Percentiles rank a stretch among this genome's conserved stretches.
Evolutionary conservation across 2,797 vertebrate species (phyloP).

Genomic region (Tapirus indicus): DNA sequence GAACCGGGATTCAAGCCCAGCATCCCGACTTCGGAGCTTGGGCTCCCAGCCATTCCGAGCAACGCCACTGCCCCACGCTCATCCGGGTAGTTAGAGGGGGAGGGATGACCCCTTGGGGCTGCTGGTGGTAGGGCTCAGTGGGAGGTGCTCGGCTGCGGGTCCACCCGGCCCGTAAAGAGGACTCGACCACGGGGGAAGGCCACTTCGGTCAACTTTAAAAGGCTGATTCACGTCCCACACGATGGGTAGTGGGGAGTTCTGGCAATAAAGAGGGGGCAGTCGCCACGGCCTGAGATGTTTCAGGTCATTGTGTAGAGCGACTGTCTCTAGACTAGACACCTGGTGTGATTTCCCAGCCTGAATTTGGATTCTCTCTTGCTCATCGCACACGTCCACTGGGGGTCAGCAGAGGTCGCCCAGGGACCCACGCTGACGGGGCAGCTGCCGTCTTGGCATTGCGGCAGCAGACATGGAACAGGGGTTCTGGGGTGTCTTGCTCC

Average conservation of each 20-base stretch:
- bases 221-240: not conserved
- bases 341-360: not conserved
- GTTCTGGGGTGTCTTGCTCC: not conserved
- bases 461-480: accelerated
- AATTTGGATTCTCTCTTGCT: not conserved
- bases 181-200: accelerated
- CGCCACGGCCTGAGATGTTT: not conserved
- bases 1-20: not conserved
- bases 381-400: accelerated
- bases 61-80: accelerated
- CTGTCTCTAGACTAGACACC: not conserved
- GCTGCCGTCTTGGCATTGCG: not conserved
- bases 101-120: accelerated
- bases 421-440: accelerated
- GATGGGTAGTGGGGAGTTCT: not conserved
- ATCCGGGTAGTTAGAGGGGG: accelerated
- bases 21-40: accelerated
- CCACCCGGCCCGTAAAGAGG: not conserved
- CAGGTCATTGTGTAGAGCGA: accelerated
- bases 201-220: not conserved
- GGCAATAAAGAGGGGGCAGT: not conserved
- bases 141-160: not conserved
- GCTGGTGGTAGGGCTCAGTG: not conserved
- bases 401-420: too few species aligned
- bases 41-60: not conserved